Base-by-base conservation (phyloP, 2,888 invertebrate genomes). In the Ochlodes sylvanus region DNA sequence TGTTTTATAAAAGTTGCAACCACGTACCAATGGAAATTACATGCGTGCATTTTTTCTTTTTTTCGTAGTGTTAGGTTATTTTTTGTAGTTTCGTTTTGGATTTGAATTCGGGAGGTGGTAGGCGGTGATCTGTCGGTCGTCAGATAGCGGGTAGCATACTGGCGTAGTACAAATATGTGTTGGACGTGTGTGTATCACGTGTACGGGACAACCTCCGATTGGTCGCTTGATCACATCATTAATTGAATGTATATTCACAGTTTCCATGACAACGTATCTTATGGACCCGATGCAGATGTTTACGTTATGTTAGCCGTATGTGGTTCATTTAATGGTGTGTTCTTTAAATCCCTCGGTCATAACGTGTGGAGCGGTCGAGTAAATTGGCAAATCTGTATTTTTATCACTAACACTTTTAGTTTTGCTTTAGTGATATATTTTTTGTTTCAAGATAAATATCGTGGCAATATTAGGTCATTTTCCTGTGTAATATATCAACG, bases 91-190 rank as follows among this genome's bases (percentile, higher is more conserved):
- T 75, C 76, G 75, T 79, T 74, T 70, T 64, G 47, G n/a, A 34
- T 57, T 60, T 64, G 77, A 60, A 44, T 72, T 74, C 75, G 76
- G 83, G 88, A 82, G 82, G 79, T 85, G 89, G 83, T 81, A 81
- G 81, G 74, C 79, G 83, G 84, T 73, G 83, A 78, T 64, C 75
- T 76, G 81, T 76, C 75, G 74, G 71, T 73, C 76, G 83, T 82
- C 78, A 73, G 62, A 73, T 87, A 88, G 87, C 87, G 86, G 88
- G 86, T 86, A 87, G 86, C 87, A 87, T 88, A 89, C 90, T 90
- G 90, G 85, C 88, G 88, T 89, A 91, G 92, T 92, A 90, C 91
- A 92, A 92, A 91, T 81, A 88, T 84, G 84, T 88, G 89, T 78
- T 74, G 85, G 84, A 81, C 75, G 78, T 77, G 77, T 74, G 75